Conservation (phyloP, 2,797 vertebrate species). For the Oreochromis grahami region DNA sequence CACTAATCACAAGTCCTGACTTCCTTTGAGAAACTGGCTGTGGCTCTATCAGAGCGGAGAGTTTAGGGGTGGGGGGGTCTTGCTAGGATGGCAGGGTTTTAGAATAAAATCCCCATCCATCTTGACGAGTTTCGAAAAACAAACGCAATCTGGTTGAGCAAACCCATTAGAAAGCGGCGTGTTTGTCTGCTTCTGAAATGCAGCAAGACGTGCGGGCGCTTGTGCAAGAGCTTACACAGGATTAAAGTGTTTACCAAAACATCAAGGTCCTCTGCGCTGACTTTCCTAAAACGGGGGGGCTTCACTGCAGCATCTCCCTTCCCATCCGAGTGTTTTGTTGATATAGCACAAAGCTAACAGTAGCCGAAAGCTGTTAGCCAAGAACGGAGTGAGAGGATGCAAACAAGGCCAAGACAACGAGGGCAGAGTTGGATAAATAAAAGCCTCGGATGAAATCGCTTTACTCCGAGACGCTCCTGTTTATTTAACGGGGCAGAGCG, state of each 20-base stretch:
- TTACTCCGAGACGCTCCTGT: slow-evolving; percentile 1
- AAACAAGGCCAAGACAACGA: slow-evolving; percentile 46
- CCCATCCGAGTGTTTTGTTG: slow-evolving; percentile 48
- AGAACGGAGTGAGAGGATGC: slow-evolving; percentile 28
- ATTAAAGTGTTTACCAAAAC: slow-evolving; percentile 78
- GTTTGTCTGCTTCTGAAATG: slow-evolving; percentile 62
- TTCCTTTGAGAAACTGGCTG: slow-evolving; percentile 15
- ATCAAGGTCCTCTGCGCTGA: slow-evolving; percentile 60
- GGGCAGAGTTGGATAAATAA: slow-evolving; percentile 40
- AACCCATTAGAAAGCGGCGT: slow-evolving; percentile 61
- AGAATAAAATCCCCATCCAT: slow-evolving; percentile 51
- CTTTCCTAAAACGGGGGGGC: slow-evolving; percentile 24
- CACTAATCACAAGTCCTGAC: background rate
- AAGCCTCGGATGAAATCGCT: slow-evolving; percentile 19
- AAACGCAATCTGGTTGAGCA: slow-evolving; percentile 65
- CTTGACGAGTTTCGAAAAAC: slow-evolving; percentile 56
- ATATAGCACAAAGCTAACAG: slow-evolving; percentile 54
- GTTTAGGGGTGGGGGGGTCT: background rate
- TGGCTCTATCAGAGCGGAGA: slow-evolving; percentile 27
- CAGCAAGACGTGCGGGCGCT: slow-evolving; percentile 44
- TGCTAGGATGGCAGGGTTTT: slow-evolving; percentile 45
- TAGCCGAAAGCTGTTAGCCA: slow-evolving; percentile 35
- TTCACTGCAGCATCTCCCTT: slow-evolving; percentile 10
- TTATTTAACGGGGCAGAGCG: slow-evolving; percentile 2
- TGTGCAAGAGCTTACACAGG: slow-evolving; percentile 65